Conservation (phyloP, 2,888 invertebrate genomes). For the Cataglyphis albicans region DNA sequence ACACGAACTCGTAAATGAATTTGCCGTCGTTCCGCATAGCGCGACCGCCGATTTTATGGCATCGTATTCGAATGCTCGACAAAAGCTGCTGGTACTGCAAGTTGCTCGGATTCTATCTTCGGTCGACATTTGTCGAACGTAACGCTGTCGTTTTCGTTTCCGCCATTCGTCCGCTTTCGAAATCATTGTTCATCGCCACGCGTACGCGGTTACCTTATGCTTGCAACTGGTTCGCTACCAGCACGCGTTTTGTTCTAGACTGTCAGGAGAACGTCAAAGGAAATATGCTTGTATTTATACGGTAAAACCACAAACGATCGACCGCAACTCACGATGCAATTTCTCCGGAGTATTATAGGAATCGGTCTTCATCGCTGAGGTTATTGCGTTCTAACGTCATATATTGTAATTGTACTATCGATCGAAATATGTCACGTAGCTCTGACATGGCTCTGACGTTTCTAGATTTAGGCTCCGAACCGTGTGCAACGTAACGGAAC, state of each 20-base stretch:
- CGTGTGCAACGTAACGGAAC: not conserved
- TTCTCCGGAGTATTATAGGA: not conserved
- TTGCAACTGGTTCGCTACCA: not conserved
- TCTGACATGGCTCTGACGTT: not conserved
- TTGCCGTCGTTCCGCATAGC: constrained; percentile 38
- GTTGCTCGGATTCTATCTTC: constrained; percentile 54
- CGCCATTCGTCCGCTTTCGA: constrained; percentile 11
- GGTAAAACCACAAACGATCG: constrained; percentile 42
- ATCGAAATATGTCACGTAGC: not conserved
- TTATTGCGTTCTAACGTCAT: not conserved
- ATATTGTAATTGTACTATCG: not conserved
- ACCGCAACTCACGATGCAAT: constrained; percentile 7
- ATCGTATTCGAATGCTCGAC: constrained; percentile 62
- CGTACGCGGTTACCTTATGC: not conserved
- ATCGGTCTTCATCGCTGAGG: not conserved
- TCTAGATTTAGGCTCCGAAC: constrained; percentile 17
- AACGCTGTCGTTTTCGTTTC: not conserved
- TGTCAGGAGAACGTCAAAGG: constrained; percentile 18
- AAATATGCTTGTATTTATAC: constrained; percentile 5
- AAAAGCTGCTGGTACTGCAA: constrained; percentile 44
- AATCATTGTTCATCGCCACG: constrained; percentile 16
- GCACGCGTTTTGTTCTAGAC: constrained; percentile 22
- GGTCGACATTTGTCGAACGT: constrained; percentile 17
- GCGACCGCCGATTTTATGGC: constrained; percentile 68
- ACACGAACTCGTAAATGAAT: constrained; percentile 63